phyloP scores from a whole-genome alignment of 2,113 vertebrate species.

The Hyperopisus bebe region DNA sequence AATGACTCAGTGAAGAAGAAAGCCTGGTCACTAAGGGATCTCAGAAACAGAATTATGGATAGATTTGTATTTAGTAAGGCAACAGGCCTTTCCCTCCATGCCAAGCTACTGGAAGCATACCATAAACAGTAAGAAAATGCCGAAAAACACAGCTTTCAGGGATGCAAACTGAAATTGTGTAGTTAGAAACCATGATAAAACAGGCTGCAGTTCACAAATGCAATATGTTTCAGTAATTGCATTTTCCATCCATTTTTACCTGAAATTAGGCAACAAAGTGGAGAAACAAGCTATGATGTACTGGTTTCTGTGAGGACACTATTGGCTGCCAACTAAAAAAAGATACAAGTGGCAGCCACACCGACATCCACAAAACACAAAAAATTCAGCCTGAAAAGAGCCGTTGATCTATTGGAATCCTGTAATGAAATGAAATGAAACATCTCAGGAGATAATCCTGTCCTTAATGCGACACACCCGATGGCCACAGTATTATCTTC shows the following conservation, averaged over 20 bases:
- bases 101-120: conserved; percentile 9
- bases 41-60: conserved; percentile 3
- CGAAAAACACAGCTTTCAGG: background rate
- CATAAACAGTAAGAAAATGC: background rate
- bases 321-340: background rate
- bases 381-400: background rate
- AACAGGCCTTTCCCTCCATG: conserved; percentile 43
- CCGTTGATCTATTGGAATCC: conserved; percentile 11
- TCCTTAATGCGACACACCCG: conserved; percentile 30
- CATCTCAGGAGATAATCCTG: conserved; percentile 23
- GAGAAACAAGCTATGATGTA: background rate
- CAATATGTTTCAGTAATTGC: background rate
- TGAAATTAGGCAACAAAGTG: background rate
- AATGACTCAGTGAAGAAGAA: background rate
- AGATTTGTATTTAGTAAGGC: conserved; percentile 45
- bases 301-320: background rate
- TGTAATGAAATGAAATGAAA: conserved; percentile 32
- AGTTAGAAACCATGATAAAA: background rate
- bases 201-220: background rate
- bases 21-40: background rate
- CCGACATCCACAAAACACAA: background rate
- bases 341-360: background rate
- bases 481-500: conserved; percentile 37
- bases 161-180: background rate
- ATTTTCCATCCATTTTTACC: background rate